Base-by-base conservation (phyloP, 2,113 vertebrate species). In the Uropsilus gracilis region DNA sequence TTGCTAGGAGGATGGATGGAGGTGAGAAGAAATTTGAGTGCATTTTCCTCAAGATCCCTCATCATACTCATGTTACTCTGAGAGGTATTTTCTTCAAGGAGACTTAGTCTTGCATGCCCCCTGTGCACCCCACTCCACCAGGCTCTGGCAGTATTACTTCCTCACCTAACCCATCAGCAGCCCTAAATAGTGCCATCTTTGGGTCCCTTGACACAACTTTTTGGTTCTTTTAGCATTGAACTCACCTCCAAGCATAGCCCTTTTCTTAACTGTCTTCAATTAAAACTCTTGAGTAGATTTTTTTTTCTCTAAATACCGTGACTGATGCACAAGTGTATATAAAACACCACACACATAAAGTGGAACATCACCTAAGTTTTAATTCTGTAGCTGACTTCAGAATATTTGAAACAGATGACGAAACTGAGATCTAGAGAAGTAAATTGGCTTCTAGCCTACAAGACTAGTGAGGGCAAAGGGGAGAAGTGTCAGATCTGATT, bases 81-180 rank as follows among this genome's bases (percentile, higher is more conserved):
- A 22, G 0, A 72, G 46, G 20, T 28, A n/a, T 72, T 20, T 5
- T 59, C 34, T 90, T 24, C 11, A 34, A 20, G 32, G 34, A 20
- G 32, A 24, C 5, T 0, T 8, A 73, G 44, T 5, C 24, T 8
- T 2, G 5, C 34, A 34, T 9, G 18, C 8, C 37, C 14, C 17
- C 34, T 18, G 10, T 17, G 1, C 9, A 32, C 22, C 2, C 2
- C 7, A 44, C 14, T 13, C 28, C 20, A 64, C 8, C 30, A 0
- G 2, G 30, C 16, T 82, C 37, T 32, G 3, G 57, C 1, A 37
- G 17, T 2, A 28, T 11, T 22, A 37, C 11, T 17, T 48, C 53
- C 20, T 26, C 24, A 3, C 42, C 5, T 5, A 1, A 3, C 4
- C 12, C n/a, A 46, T 30, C 39, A n/a, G 42, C 39, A 37, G 11